Evolutionary conservation across 2,797 vertebrate species (phyloP), one percentile per base, ranked within the genome.

Genomic region (Hemitrygon akajei): DNA sequence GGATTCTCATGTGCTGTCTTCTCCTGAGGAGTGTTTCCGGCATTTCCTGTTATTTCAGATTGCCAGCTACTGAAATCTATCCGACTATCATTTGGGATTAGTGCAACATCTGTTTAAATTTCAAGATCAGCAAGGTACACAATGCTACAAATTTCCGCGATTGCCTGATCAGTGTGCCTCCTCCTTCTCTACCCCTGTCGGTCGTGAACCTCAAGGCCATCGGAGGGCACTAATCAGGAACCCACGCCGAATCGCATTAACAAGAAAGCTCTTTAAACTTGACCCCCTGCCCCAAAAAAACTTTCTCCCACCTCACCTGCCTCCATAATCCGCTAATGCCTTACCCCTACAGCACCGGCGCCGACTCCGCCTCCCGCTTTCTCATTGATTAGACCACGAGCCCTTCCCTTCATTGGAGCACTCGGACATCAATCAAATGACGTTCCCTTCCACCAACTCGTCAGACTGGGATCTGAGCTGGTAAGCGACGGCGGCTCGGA

Each of bases 221-320:
- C 7, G 63, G 4, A 66, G 9, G 63, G 14, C 4, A 47, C 4
- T 47, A 47, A 47, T 4, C 47, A 47, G 2, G 47, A 47, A 47
- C 2, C 47, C 47, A 47, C 47, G 47, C 47, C 4, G 47, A 47
- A 47, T 3, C 2, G 47, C 37, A 37, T 37, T 37, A 37, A 37
- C 37, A 37, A 12, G 60, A 10, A 14, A 66, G 14, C 63, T 9
- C 63, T 66, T 66, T 56, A 47, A 82, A 82, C 20, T 30, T 84
- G 30, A 1, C 30, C 1, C 6, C 2, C 0, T n/a, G n/a, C 25
- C 1, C 9, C 30, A 3, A 2, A n/a, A 10, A 30, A 6, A 25
- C 73, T 76, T 76, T 47, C 1, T 1, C 18, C 37, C 18, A 81
- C 82, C 5, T 9, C 63, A 6, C 30, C 56, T 0, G 18, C 81